Evolutionary conservation across 2,888 invertebrate genomes (phyloP).

Genomic region (Blastobasis lacticolella): DNA sequence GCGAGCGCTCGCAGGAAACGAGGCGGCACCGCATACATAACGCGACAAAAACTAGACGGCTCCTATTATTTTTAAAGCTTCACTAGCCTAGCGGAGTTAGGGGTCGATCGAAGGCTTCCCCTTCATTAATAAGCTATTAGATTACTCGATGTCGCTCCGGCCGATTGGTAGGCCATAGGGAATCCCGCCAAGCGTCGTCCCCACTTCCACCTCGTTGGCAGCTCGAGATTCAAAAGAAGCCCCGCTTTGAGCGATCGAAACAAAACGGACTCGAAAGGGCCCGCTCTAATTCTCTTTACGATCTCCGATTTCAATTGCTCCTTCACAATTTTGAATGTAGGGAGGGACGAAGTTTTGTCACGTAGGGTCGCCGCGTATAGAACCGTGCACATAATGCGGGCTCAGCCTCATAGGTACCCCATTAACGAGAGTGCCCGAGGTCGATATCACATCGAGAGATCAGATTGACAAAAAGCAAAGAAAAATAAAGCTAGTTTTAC

Average conservation of each 20-base stretch:
- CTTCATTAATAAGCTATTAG: constrained; percentile 73
- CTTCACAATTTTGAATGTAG: constrained; percentile 73
- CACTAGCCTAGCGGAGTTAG: constrained; percentile 67
- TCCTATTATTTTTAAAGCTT: constrained; percentile 54
- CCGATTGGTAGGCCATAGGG: constrained; percentile 70
- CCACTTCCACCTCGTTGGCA: constrained; percentile 69
- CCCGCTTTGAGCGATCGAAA: constrained; percentile 52
- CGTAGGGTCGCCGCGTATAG: constrained; percentile 65
- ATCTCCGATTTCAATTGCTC: constrained; percentile 75
- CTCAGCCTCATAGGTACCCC: constrained; percentile 64
- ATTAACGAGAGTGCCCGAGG: constrained; percentile 67
- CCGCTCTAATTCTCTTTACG: constrained; percentile 73
- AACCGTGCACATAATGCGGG: constrained; percentile 67
- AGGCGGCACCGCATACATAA: constrained; percentile 48
- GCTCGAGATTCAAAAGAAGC: constrained; percentile 73
- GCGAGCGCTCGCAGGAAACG: constrained; percentile 45
- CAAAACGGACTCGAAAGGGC: constrained; percentile 63
- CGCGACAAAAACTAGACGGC: constrained; percentile 46
- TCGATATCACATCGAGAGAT: constrained; percentile 66
- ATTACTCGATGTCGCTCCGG: constrained; percentile 64
- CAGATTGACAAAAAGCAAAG: constrained; percentile 62
- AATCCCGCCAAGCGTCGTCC: constrained; percentile 70
- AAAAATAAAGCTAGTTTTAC: constrained; percentile 62
- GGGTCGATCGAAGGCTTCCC: constrained; percentile 63
- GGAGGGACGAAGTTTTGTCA: constrained; percentile 73